Conservation (phyloP, 2,888 invertebrate species). For the Thereva nobilitata region DNA sequence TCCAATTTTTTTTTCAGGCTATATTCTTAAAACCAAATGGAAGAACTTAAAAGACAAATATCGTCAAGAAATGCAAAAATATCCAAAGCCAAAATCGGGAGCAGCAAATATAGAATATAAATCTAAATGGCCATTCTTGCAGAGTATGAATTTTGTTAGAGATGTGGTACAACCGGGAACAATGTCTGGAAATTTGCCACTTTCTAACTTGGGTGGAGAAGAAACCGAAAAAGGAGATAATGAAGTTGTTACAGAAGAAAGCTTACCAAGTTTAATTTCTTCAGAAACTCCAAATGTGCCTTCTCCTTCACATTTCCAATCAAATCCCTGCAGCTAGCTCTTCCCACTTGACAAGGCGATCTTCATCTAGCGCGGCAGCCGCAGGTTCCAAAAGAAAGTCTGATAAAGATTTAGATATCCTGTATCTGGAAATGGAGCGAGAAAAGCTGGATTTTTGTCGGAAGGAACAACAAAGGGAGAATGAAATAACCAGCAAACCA, state of each 20-base stretch:
- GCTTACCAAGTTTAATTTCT: not conserved
- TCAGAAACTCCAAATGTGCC: no score
- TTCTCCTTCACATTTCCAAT: no score
- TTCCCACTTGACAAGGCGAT: no score
- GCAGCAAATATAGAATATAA: not conserved
- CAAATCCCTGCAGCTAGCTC: no score
- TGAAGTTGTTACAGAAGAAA: not conserved
- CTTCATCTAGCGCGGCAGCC: no score
- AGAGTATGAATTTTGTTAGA: constrained; percentile 1
- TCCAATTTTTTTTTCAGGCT: not conserved
- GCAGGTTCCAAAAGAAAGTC: no score
- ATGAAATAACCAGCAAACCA: not conserved
- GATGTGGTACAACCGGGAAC: not conserved
- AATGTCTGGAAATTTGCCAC: constrained; percentile 1
- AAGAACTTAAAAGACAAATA: constrained; percentile 15
- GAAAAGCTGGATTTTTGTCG: not conserved
- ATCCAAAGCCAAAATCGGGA: not conserved
- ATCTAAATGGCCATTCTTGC: constrained; percentile 2
- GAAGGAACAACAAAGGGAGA: not conserved
- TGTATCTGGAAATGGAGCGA: not conserved
- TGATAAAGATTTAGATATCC: no score
- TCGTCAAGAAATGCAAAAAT: not conserved
- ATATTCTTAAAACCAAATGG: constrained; percentile 9
- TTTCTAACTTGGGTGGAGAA: constrained; percentile 1
- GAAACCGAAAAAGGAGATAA: not conserved